Evolutionary conservation across 2,888 invertebrate species (phyloP), one percentile per base, ranked within the genome.

Genomic region (Margaritifera margaritifera): DNA sequence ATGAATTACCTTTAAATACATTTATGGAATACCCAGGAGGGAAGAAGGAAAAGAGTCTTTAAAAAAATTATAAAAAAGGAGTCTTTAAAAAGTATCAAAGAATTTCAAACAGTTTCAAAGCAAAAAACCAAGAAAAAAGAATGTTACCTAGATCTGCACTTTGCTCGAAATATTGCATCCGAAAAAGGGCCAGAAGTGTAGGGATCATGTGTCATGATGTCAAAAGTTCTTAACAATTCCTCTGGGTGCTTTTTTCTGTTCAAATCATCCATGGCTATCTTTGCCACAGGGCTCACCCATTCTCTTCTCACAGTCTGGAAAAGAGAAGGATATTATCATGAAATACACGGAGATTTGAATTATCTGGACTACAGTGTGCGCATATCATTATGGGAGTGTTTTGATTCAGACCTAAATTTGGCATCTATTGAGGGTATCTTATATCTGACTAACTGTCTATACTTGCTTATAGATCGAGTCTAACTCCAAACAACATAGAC

Each of bases 111-210:
- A n/a, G 8, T 62, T 2, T 20, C 15, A 11, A n/a, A 51, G 8
- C 20, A 62, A 31, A 22, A 20, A 1, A 22, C 8, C 18, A 42
- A 42, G 11, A 42, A 42, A 51, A 53, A n/a, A n/a, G n/a, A n/a
- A 2, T 54, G 66, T 66, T 78, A 84, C 84, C 77, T 77, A 61
- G 79, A 78, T 63, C 71, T 76, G 50, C 77, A 76, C 61, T 81
- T 79, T 42, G 82, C 81, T 64, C 75, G 81, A 61, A 84, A 82
- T 42, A 80, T 77, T 15, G 74, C 72, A 53, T 80, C 78, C 20
- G 81, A 78, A 65, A 75, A 81, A 24, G 82, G 78, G 63, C 81
- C 81, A 6, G 82, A 79, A 18, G 77, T 77, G 68, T 75, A 80
- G 2, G 80, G 80, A 62, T 80, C 78, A 22, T 77, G 73, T 2